Evolutionary conservation across 2,888 invertebrate genomes (phyloP), one percentile per base, ranked within the genome.

Genomic region (Drosophila mayaguana): DNA sequence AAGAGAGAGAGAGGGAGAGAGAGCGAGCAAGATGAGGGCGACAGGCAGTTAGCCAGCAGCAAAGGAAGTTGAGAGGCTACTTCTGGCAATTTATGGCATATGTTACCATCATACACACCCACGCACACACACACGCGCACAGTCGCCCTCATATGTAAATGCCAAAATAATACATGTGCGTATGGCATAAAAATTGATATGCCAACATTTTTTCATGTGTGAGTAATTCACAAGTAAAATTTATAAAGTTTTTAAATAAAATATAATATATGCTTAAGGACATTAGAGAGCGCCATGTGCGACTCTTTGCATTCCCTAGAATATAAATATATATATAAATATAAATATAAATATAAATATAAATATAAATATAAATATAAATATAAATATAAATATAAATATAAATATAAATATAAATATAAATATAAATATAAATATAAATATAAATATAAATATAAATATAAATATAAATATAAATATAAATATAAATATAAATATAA

Each of bases 151-250:
- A 75, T 83, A 85, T 85, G 84, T 81, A 85, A 85, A 85, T 85
- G 84, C 71, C 84, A 73, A 89, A 85, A 89, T 85, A 85, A 85
- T 89, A 89, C 82, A 79, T 79, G 85, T 85, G 89, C 84, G 89
- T 81, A 75, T 88, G 89, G 87, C 89, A 83, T 76, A 71, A 78
- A 89, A 89, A 89, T 84, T 84, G 87, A 84, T 84, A 89, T 84
- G 87, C 89, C 72, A 89, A 81, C 79, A 72, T 84, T 81, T 83
- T 63, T 78, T 84, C 84, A 84, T 89, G 84, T 89, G 88, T 89
- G 79, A 89, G 81, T 84, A 83, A 89, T 84, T 89, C 85, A 77
- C 89, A 84, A 89, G 89, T 75, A 74, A 87, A 89, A 79, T 87
- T 81, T 83, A 83, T 66, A 86, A 84, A 84, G 63, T 84, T 84